Evolutionary conservation across 92 coral and sea anemone species (phyloP).

Genomic region (Palythoa grandis): DNA sequence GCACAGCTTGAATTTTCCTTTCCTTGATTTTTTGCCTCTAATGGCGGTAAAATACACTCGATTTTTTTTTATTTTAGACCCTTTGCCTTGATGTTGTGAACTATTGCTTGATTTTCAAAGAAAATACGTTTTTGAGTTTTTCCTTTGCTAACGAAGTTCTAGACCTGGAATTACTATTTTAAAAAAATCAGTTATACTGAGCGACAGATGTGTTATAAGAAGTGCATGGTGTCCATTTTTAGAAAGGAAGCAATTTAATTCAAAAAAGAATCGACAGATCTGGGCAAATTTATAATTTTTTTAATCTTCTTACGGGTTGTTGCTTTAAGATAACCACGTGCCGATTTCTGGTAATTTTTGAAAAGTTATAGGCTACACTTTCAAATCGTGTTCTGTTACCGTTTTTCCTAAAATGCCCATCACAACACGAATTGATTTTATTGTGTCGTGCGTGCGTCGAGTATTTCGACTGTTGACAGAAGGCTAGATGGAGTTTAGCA

Average conservation of each 20-base stretch:
- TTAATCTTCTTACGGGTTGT: background rate
- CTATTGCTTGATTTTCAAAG: background rate
- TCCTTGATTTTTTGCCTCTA: background rate
- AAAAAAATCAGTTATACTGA: background rate
- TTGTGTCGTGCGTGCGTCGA: background rate
- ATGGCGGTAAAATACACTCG: background rate
- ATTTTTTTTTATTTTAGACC: background rate
- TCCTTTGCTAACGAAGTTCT: background rate
- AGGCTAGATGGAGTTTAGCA: background rate
- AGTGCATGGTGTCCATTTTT: background rate
- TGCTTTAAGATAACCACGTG: background rate
- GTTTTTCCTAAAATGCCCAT: slow-evolving; percentile 9
- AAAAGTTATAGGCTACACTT: background rate
- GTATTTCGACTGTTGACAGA: slow-evolving; percentile 18
- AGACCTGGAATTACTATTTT: background rate
- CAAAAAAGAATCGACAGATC: background rate
- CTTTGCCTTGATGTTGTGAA: background rate
- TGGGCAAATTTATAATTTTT: background rate
- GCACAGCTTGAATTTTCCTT: slow-evolving; percentile 11
- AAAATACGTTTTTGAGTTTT: background rate
- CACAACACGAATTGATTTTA: background rate
- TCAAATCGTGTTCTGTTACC: background rate
- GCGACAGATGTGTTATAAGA: background rate
- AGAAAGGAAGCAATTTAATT: background rate
- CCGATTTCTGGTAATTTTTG: background rate